Evolutionary conservation across 2,888 invertebrate species (phyloP).

Genomic region (Dorcus hopei): DNA sequence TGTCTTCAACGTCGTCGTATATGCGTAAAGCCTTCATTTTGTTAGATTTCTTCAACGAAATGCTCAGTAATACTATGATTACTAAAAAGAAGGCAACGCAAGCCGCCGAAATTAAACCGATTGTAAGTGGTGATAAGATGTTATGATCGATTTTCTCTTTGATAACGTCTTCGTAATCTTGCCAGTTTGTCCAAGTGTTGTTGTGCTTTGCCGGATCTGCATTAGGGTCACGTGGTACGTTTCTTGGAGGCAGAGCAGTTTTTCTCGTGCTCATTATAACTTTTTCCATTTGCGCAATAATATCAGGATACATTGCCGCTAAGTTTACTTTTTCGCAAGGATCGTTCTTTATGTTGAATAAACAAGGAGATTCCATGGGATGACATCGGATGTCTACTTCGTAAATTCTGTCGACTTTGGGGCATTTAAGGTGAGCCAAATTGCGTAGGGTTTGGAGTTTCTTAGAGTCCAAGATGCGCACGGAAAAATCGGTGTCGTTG

Average conservation of each 20-base stretch:
- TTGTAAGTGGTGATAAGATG: conserved; percentile 36
- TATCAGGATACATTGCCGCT: conserved; percentile 43
- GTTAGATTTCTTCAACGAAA: conserved; percentile 18
- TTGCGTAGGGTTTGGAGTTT: conserved; percentile 32
- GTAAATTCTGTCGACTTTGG: conserved; percentile 29
- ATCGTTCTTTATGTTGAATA: conserved; percentile 52
- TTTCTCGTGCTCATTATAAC: conserved; percentile 47
- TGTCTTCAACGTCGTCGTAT: conserved; percentile 19
- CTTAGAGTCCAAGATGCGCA: conserved; percentile 28
- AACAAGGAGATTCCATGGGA: conserved; percentile 47
- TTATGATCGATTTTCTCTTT: conserved; percentile 30
- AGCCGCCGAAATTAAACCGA: conserved; percentile 38
- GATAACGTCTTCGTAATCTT: conserved; percentile 41
- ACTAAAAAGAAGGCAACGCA: conserved; percentile 38
- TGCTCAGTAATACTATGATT: conserved; percentile 29
- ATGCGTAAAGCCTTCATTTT: neutral
- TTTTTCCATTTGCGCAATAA: conserved; percentile 49
- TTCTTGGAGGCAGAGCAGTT: conserved; percentile 48
- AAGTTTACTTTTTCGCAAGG: conserved; percentile 55
- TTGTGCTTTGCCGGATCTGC: conserved; percentile 56
- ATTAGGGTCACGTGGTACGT: conserved; percentile 47
- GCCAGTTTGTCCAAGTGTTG: conserved; percentile 59
- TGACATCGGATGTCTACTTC: conserved; percentile 36
- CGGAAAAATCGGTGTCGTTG: conserved; percentile 11
- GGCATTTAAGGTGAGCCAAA: conserved; percentile 39